phyloP scores from a whole-genome alignment of 2,888 invertebrate genomes.

The Parnassius apollo region DNA sequence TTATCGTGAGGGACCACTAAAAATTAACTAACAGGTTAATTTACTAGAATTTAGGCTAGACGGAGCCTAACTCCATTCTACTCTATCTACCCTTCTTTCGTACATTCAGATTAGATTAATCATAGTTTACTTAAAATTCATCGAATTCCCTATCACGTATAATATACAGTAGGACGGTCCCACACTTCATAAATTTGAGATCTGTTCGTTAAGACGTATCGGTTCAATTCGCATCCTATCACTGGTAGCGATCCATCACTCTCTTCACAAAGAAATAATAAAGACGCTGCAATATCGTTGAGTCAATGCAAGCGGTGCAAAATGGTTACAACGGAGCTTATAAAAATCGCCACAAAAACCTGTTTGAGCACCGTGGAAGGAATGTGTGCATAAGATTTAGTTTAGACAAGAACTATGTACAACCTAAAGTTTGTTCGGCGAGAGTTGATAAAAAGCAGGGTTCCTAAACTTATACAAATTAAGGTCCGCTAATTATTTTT shows the following conservation, averaged over 20 bases:
- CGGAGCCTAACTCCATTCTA: conserved; percentile 57
- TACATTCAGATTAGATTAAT: conserved; percentile 31
- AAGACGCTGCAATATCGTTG: conserved; percentile 26
- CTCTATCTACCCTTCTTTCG: conserved; percentile 44
- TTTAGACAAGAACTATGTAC: conserved; percentile 41
- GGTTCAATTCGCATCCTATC: conserved; percentile 63
- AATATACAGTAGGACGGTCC: conserved; percentile 78
- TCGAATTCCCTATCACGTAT: conserved; percentile 67
- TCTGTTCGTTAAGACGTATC: conserved; percentile 54
- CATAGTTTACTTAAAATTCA: conserved; percentile 47
- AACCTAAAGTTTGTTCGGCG: background rate
- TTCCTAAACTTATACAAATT: too few species aligned
- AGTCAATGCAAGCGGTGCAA: conserved; percentile 25
- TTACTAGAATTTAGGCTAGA: conserved; percentile 70
- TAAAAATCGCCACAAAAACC: conserved; percentile 31
- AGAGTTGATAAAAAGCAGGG: too few species aligned
- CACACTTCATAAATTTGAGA: conserved; percentile 75
- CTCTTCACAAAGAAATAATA: conserved; percentile 29
- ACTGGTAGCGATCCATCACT: conserved; percentile 52
- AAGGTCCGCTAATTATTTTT: too few species aligned
- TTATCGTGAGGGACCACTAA: conserved; percentile 60
- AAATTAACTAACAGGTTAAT: conserved; percentile 66
- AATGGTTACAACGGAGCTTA: background rate
- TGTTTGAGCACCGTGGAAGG: conserved; percentile 86
- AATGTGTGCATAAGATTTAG: conserved; percentile 80